Base-by-base conservation (phyloP, 1,140 invertebrate species). In the Meloidogyne floridensis region DNA sequence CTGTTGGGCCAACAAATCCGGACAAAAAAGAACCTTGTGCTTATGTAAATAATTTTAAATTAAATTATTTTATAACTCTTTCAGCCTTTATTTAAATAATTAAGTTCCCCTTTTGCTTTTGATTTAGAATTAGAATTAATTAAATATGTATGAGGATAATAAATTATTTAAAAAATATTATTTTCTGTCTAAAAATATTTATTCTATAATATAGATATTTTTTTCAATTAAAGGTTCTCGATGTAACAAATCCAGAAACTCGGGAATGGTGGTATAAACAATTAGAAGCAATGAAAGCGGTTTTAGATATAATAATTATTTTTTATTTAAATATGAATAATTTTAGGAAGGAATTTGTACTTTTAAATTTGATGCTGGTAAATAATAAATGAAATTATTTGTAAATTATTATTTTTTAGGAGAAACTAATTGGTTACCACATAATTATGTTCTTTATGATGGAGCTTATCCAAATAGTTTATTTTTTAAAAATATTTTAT, bases 341-440 rank as follows among this genome's bases (percentile, higher is more conserved):
- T 81, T 72, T 32, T 56, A 85, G 85, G 51, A 92, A 80, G 93
- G 93, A 0, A 93, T 98, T 53, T 94, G 95, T 87, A 94, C 94
- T 81, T 95, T 95, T 83, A 97, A 97, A 90, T 96, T 97, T 88
- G 96, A 97, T 90, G 96, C 95, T 11, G 96, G 95, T 15, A 95
- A 96, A 91, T 91, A 59, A 59, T 15, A 15, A 13, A 56, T n/a
- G 2, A n/a, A 65, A n/a, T 65, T 65, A 65, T 11, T 6, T 13
- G 13, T 59, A 59, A 59, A 13, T 65, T n/a, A 65, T 5, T 65
- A n/a, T n/a, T 11, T 65, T 65, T 54, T n/a, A 65, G 59, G 59
- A 94, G 77, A 79, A 51, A 42, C 20, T 0, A 94, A 94, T 73
- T 94, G 95, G 86, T 93, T 97, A 91, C 96, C 95, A 0, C 93